Base-by-base conservation (phyloP, 2,113 vertebrate genomes). In the Tringa solitaria region DNA sequence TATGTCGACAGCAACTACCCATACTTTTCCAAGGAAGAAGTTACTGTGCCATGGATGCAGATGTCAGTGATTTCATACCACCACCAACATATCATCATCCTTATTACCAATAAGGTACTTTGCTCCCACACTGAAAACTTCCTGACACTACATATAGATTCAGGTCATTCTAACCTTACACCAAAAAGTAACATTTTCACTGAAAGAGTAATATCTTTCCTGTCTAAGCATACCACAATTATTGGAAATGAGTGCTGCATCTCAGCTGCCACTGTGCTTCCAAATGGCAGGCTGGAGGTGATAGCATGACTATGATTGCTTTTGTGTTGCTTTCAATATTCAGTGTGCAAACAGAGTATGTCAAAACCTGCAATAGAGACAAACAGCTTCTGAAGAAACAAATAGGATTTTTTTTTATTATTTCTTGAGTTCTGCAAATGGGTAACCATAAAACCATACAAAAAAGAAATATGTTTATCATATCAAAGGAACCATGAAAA, bases 31-130 rank as follows among this genome's bases (percentile, higher is more conserved):
- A 45, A 39, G 43, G 37, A 37, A 11, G 2, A 53, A 28, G 6
- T 33, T 48, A 48, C 23, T 39, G 14, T 64, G 12, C 19, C 2
- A 1, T 21, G 12, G 10, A 33, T 33, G n/a, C 10, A 63, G 81
- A 32, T 0, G 5, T 35, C 32, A 68, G 17, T 54, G 12, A 48
- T 63, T 81, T 74, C 56, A 39, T 19, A 51, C 9, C 23, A 46
- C 2, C 32, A 76, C 0, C 7, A 67, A 14, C 2, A 22, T 33
- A 78, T 1, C 6, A 10, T 57, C 28, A 46, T 39, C 24, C 10
- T 48, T 33, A 33, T 18, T 33, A 65, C 4, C 28, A 77, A 7
- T 17, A 75, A n/a, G 5, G 2, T 33, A 19, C 9, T 93, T 77
- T 61, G 6, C 6, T 74, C 39, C 28, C 22, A 30, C 46, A 67